These are phyloP conservation scores for Phortica variegata DNA, from an alignment of 1,140 invertebrate genomes.

Conservation along the genomic window DNA sequence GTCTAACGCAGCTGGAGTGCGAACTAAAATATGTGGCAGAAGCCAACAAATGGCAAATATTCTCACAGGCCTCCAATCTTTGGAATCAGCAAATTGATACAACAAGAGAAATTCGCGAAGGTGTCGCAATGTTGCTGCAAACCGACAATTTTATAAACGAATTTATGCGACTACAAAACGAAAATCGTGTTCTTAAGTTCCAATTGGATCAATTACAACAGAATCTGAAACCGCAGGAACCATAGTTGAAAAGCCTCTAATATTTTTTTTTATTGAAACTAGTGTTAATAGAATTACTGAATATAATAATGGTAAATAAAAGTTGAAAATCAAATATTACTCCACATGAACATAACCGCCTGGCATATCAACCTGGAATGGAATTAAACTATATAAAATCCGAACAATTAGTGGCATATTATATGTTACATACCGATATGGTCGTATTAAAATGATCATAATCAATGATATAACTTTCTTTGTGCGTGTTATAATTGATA, in stretches of 20 bases:
- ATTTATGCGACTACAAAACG: constrained; percentile 30
- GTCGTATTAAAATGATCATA: constrained; percentile 93
- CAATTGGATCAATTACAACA: constrained; percentile 17
- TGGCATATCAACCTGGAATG: constrained; percentile 40
- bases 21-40: constrained; percentile 33
- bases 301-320: too few relatives aligned
- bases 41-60: constrained; percentile 25
- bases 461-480: constrained; percentile 89
- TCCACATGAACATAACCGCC: too few relatives aligned
- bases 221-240: background rate
- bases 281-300: too few relatives aligned
- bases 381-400: too few relatives aligned
- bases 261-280: too few relatives aligned
- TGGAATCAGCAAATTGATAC: constrained; percentile 28
- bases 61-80: constrained; percentile 23
- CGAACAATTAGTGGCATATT: too few relatives aligned
- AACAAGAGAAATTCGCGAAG: constrained; percentile 32
- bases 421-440: constrained; percentile 32
- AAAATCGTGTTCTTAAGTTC: constrained; percentile 33
- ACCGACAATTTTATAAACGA: constrained; percentile 37
- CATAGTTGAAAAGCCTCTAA: background rate
- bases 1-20: constrained; percentile 27
- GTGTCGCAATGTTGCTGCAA: constrained; percentile 27
- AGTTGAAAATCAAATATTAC: too few relatives aligned
- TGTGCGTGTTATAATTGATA: constrained; percentile 79